Percentiles rank a stretch among this genome's conserved stretches.
Conservation (phyloP, 2,888 invertebrate species). For the Euzetes globulus region DNA sequence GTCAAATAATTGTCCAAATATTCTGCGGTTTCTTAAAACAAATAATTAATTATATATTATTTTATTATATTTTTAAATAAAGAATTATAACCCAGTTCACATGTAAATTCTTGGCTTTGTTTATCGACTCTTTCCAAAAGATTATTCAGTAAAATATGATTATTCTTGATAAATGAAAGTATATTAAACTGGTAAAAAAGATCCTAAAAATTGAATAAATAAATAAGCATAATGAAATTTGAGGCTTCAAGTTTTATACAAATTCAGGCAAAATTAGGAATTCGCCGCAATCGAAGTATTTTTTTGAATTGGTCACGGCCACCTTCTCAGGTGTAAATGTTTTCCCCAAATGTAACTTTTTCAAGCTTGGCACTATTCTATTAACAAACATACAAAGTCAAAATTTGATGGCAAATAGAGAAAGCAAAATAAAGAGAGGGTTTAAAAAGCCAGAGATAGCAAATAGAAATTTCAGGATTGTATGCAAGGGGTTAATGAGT, state of each 20-base stretch:
- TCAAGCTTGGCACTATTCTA: not conserved
- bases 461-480: too few species aligned
- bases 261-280: not conserved
- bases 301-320: not conserved
- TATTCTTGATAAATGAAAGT: not conserved
- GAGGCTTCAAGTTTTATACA: too few species aligned
- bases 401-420: too few species aligned
- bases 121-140: not conserved
- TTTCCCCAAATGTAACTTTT: slow-evolving; percentile 14
- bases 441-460: too few species aligned
- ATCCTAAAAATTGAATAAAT: too few species aligned
- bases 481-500: too few species aligned
- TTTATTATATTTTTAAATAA: too few species aligned
- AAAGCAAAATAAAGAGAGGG: too few species aligned
- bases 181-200: not conserved
- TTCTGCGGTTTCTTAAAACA: not conserved
- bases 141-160: not conserved
- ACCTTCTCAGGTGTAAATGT: slow-evolving; percentile 20
- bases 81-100: too few species aligned
- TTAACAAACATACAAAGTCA: too few species aligned
- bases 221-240: too few species aligned
- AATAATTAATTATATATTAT: too few species aligned
- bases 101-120: not conserved
- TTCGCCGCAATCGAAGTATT: not conserved
- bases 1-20: slow-evolving; percentile 31